Base-by-base conservation (phyloP, 2,888 invertebrate genomes). In the Dasypolia templi region DNA sequence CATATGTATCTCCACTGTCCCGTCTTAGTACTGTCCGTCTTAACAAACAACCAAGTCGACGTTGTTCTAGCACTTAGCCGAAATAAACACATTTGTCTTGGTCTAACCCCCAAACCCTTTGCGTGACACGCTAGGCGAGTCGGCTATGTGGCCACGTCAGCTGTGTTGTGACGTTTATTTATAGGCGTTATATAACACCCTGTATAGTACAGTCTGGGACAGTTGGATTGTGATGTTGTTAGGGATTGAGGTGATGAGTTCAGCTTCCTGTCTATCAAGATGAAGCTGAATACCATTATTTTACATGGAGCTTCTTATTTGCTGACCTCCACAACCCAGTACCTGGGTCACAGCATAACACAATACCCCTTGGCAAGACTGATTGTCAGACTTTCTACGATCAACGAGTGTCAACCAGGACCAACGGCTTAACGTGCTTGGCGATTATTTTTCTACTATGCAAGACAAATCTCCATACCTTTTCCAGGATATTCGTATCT, bases 51-150 rank as follows among this genome's bases (percentile, higher is more conserved):
- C 74, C 74, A 58, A 63, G 81, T 70, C 75, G 74, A 78, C 87
- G 72, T 69, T 75, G 85, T 85, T 74, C 75, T 76, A 86, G 85
- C 84, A 88, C 82, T 87, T 83, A 84, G 79, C 56, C 72, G 84
- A 84, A 87, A 87, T 86, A 87, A 86, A 87, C 87, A 87, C 86
- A 87, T 87, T 87, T 85, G 81, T 88, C 88, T 88, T 88, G 86
- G 85, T 80, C 81, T 70, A 76, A 82, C 76, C 87, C 85, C 83
- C 69, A 77, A 85, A 87, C 88, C 86, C 88, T 89, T 86, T 72
- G 86, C 87, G 84, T 86, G 88, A 86, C 88, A 86, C 66, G 79
- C 77, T 70, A 87, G 87, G 86, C 81, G 81, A 83, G 80, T 81
- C 69, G 67, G 78, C 86, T 81, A 82, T 86, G 86, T 80, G 84